Evolutionary conservation across 2,113 vertebrate species (phyloP), one percentile per base, ranked within the genome.

Genomic region (Dendropsophus ebraccatus): DNA sequence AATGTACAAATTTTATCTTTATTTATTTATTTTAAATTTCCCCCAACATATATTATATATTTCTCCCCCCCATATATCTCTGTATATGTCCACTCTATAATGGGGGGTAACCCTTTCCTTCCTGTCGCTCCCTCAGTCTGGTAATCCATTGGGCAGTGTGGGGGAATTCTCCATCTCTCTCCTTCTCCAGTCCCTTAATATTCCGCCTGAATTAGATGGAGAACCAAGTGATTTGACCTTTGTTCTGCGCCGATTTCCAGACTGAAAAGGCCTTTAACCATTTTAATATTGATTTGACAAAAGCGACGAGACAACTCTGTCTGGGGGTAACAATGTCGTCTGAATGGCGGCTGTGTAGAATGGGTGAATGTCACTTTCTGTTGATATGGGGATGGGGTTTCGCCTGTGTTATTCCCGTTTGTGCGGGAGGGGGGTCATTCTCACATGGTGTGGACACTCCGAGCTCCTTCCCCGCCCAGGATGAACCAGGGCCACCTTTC

Each of bases 381-480:
- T 67, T 81, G 56, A 78, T 83, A 58, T 67, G 65, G 72, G 60
- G 67, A 54, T 47, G 25, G 83, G n/a, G n/a, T n/a, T 76, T 87
- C 87, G 50, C 69, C 58, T 88, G 82, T 80, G n/a, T 47, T 84
- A 76, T 88, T 85, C 37, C 70, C 67, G 82, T 84, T 69, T 87
- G 85, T 21, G 86, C 50, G 23, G 49, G 86, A 81, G 52, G 85
- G 90, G 86, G 89, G 89, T 91, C 89, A 88, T 90, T 92, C 92
- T 92, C 92, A 90, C 91, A 92, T 92, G 91, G 90, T 91, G 67
- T 41, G 88, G 88, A 89, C 90, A 87, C 87, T 90, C 83, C 88
- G 89, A 90, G 88, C 52, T 47, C 88, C 87, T 88, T 32, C 17
- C 81, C 91, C 89, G 85, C 84, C 87, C 88, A 73, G 88, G 89